These are phyloP conservation scores for Chlamydotis undulata DNA, from an alignment of 2,113 vertebrate species.

Conservation along the genomic window DNA sequence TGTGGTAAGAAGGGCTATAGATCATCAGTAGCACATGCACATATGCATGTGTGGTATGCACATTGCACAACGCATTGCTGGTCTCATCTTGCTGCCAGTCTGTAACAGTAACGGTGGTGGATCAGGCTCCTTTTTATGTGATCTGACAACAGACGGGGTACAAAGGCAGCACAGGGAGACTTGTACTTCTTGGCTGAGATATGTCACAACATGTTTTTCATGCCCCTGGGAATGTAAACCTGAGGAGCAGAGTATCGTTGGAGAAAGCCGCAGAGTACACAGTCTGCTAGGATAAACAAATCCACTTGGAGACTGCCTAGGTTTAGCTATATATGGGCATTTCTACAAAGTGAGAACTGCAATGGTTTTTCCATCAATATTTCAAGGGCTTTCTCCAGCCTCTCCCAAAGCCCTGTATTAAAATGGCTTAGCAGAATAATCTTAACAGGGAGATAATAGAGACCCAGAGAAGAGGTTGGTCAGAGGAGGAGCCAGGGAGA, in stretches of 20 bases:
- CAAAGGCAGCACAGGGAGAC: not conserved
- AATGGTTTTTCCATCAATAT: not conserved
- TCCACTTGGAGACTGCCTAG: not conserved
- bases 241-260: not conserved
- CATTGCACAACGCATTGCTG: not conserved
- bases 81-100: not conserved
- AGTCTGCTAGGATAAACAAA: slow-evolving; percentile 21
- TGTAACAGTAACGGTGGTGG: not conserved
- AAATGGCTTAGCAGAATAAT: slow-evolving; percentile 6
- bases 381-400: not conserved
- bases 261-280: not conserved
- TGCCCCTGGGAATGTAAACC: slow-evolving; percentile 7
- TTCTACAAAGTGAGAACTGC: slow-evolving; percentile 4
- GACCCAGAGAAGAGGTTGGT: not conserved
- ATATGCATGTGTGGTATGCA: not conserved
- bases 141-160: not conserved
- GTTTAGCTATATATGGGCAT: slow-evolving; percentile 9
- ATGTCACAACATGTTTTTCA: not conserved
- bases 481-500: not conserved
- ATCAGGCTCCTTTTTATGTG: not conserved
- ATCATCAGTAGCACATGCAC: not conserved
- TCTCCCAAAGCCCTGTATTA: not conserved
- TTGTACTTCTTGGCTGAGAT: not conserved
- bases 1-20: not conserved
- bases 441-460: not conserved